Evolutionary conservation across 2,888 invertebrate species (phyloP), one percentile per base, ranked within the genome.

Genomic region (Nasonovia ribisnigri): DNA sequence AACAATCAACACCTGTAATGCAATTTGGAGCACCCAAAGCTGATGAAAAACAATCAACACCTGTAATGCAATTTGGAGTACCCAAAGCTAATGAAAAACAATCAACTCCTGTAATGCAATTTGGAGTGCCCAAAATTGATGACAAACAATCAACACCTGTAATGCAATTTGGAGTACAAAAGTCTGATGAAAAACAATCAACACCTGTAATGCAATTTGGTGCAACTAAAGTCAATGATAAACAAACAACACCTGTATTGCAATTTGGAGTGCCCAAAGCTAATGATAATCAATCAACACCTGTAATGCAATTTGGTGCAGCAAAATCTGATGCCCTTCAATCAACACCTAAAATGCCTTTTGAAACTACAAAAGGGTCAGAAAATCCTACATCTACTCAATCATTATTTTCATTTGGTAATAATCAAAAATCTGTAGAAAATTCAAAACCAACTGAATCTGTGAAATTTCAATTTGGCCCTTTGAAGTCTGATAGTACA

Each of bases 391-490:
- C n/a, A 57, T 84, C 88, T 46, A 46, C 89, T 36, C 51, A 43
- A 46, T n/a, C 51, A 57, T 88, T 92, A 57, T 93, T 93, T 51
- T 67, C 90, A 29, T 93, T 93, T 93, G 93, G 90, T 60, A 51
- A 51, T 42, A 92, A 92, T 77, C 88, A 93, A 89, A 93, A 89
- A 26, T 20, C 90, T 11, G 20, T 5, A 51, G 84, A 60, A 13
- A 92, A 42, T 51, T 26, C 88, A 29, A 90, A 93, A 60, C 1
- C 90, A 26, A 24, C 86, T 0, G 93, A 90, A 24, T 29, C 90
- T 46, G 51, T 86, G 20, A 93, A 93, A 93, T 93, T 93, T 60
- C 60, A 93, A 90, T 93, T 93, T 77, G 48, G 87, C 11, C 42
- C 92, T 2, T 24, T 67, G 11, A 88, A 88, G n/a, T 43, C 42